Evolutionary conservation across 2,797 vertebrate species (phyloP).

Genomic region (Mycteria americana): DNA sequence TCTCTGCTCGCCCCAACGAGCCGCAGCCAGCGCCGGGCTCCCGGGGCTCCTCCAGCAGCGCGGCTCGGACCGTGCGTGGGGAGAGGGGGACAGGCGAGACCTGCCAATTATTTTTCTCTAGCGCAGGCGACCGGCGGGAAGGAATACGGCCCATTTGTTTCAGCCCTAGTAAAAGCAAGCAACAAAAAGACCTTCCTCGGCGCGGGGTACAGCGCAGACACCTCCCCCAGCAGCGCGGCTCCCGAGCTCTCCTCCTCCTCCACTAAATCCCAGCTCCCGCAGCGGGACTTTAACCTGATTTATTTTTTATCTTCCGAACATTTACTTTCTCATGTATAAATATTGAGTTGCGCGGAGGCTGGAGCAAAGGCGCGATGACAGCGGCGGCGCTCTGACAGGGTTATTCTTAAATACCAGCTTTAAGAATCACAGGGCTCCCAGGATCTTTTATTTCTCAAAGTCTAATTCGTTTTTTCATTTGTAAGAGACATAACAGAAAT

Average conservation of each 20-base stretch:
- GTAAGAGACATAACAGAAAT: background rate
- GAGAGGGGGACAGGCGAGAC: background rate
- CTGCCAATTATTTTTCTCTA: background rate
- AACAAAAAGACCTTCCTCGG: no score
- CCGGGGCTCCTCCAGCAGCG: accelerated
- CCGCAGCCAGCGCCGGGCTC: background rate
- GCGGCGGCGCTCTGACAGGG: background rate
- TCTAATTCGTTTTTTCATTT: slow-evolving; percentile 33
- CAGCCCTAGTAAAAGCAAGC: background rate
- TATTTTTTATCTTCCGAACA: slow-evolving; percentile 43
- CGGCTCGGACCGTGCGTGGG: accelerated
- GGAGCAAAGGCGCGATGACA: background rate
- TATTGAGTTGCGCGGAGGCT: background rate
- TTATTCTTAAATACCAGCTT: slow-evolving; percentile 61
- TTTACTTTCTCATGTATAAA: slow-evolving; percentile 43
- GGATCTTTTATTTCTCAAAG: slow-evolving; percentile 14
- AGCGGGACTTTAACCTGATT: background rate
- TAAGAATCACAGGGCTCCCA: slow-evolving; percentile 26
- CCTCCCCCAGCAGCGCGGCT: background rate
- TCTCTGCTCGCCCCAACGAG: background rate
- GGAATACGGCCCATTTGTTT: background rate
- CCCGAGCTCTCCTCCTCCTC: background rate
- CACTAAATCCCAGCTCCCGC: background rate
- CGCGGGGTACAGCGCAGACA: accelerated
- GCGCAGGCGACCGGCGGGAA: background rate